These are phyloP conservation scores for Oreonectes daqikongensis DNA, from an alignment of 2,797 vertebrate genomes.

Conservation along the genomic window DNA sequence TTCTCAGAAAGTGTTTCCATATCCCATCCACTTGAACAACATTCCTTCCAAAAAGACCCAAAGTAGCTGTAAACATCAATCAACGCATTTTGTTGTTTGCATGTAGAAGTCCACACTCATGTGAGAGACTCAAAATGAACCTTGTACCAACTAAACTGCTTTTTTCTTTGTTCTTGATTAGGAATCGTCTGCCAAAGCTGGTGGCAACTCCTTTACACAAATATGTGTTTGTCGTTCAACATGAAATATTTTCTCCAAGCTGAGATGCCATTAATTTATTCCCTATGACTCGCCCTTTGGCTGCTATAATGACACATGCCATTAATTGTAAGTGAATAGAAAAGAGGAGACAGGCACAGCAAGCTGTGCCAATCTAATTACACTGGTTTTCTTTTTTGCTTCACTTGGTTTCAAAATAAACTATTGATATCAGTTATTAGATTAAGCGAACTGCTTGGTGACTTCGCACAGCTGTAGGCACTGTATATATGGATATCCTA, in stretches of 20 bases:
- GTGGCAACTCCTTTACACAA: conserved; percentile 65
- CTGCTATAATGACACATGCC: conserved; percentile 74
- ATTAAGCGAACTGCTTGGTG: conserved; percentile 75
- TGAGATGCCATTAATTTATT: conserved; percentile 74
- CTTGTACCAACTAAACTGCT: not conserved
- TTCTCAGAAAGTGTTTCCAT: not conserved
- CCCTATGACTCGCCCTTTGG: conserved; percentile 70
- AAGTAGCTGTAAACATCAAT: not conserved
- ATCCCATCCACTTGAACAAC: not conserved
- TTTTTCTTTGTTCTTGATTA: conserved; percentile 67
- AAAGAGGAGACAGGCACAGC: conserved; percentile 69
- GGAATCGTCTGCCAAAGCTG: conserved; percentile 68
- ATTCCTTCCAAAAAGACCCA: not conserved
- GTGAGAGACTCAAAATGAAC: not conserved
- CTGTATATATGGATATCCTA: conserved; percentile 78
- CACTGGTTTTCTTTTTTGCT: conserved; percentile 73
- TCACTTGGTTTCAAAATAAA: conserved; percentile 79
- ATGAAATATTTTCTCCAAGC: conserved; percentile 68
- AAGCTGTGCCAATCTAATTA: conserved; percentile 78
- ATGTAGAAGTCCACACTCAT: not conserved
- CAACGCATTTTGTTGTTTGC: not conserved
- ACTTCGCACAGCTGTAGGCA: conserved; percentile 76
- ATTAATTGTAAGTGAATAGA: conserved; percentile 77
- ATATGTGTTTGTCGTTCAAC: conserved; percentile 61
- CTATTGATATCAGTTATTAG: conserved; percentile 80